Evolutionary conservation across 2,797 vertebrate species (phyloP), one percentile per base, ranked within the genome.

Genomic region (Typhlichthys eigenmanni): DNA sequence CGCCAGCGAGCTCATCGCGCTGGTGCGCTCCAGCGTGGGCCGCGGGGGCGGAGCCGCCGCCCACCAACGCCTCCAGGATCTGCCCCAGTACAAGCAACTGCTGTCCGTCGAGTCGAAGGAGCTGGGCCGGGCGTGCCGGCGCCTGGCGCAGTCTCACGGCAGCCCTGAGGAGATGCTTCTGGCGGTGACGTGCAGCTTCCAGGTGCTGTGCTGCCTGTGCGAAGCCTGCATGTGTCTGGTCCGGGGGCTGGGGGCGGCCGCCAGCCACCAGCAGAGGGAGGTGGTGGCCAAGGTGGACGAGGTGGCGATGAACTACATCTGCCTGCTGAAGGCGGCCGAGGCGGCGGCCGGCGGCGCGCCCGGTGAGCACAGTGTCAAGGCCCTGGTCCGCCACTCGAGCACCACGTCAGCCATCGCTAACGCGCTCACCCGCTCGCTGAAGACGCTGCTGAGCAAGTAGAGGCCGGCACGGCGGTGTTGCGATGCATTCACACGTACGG

Each of bases 141-240:
- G 95, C 88, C 95, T 97, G 95, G 95, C 96, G 16, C 93, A 95
- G 85, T 94, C 95, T 63, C 95, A 97, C 74, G 89, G 94, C 66
- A 96, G 93, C 80, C 95, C 94, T 12, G 96, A 98, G 79, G 96
- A 99, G 91, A 98, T 98, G 96, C 92, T 98, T 81, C 88, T 95
- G 66, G 95, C 96, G 62, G 93, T 98, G 77, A 96, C 95, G 56
- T 96, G 95, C 85, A 98, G 96, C 91, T 99, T 98, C 88, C 96
- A 97, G 94, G 95, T 98, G 89, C 95, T 99, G 74, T 99, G 97
- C 90, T 96, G 95, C 83, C 93, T 98, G 85, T 95, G 95, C 64
- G 97, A 99, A 91, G 96, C 96, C 69, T 98, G 96, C 80, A 97
- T 99, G 96, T 95, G 94, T 92, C 92, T 99, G 90, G 95, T 98